Percentiles rank a stretch among this genome's conserved stretches.
Conservation (phyloP, 2,888 invertebrate species). For the Heliconius aoede region DNA sequence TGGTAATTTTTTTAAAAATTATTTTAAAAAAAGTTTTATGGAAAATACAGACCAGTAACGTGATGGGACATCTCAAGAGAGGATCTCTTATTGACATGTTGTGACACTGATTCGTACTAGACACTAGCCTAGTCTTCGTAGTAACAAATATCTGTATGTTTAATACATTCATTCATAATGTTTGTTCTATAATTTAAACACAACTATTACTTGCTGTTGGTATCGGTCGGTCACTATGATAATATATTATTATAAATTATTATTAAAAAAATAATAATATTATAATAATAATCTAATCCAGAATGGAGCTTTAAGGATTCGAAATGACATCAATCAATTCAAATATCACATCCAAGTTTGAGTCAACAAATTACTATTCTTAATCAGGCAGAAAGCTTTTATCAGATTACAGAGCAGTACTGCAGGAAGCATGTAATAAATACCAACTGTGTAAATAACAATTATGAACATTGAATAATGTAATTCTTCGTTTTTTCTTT, state of each 20-base stretch:
- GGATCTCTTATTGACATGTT: not conserved
- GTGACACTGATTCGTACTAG: not conserved
- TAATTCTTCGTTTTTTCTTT: no score
- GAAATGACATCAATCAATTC: not conserved
- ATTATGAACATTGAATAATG: no score
- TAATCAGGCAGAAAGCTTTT: not conserved
- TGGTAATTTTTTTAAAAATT: no score
- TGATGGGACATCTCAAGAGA: not conserved
- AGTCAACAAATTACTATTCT: not conserved
- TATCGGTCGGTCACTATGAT: not conserved
- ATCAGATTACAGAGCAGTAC: not conserved
- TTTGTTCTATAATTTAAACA: not conserved
- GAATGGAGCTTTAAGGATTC: not conserved
- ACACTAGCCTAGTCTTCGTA: not conserved
- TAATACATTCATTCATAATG: not conserved
- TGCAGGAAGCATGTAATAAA: not conserved
- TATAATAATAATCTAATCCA: not conserved
- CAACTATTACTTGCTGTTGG: not conserved
- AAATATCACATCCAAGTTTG: not conserved
- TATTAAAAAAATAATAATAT: not conserved
- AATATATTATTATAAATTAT: no score
- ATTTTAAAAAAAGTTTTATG: no score
- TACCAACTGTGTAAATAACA: no score
- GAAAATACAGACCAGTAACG: not conserved
- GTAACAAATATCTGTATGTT: not conserved